A percentile compares a stretch with the other conserved stretches of the same genome.
These are phyloP conservation scores for Circus cinereus DNA, from an alignment of 2,797 vertebrate genomes.

Conservation along the genomic window DNA sequence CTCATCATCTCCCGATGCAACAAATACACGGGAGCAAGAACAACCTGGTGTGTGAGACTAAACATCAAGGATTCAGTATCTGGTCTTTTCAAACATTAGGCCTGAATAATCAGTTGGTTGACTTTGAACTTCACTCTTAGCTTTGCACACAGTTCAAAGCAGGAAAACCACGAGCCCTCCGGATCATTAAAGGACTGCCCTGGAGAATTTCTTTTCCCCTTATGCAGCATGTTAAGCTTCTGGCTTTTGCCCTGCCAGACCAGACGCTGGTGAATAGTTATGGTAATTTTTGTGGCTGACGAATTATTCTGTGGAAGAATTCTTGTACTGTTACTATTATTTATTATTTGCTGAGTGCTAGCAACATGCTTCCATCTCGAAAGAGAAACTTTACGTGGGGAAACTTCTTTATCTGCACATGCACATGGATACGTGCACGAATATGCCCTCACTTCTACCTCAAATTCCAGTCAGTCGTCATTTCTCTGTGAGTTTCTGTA, in stretches of 20 bases:
- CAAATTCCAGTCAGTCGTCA: neutral
- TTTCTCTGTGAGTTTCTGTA: neutral
- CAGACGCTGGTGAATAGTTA: neutral
- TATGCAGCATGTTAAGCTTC: neutral
- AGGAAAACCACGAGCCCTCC: neutral
- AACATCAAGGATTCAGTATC: neutral
- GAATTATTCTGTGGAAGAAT: neutral
- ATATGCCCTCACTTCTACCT: neutral
- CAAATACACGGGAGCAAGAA: neutral
- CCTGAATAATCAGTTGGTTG: neutral
- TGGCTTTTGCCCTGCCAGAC: slow-evolving; percentile 8
- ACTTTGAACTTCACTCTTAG: neutral
- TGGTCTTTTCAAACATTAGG: neutral
- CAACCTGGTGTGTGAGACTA: neutral
- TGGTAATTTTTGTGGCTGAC: slow-evolving; percentile 18
- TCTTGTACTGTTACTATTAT: neutral
- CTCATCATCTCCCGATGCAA: neutral
- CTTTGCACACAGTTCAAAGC: neutral
- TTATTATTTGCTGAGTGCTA: slow-evolving; percentile 17
- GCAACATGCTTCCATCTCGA: neutral
- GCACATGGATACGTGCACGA: neutral
- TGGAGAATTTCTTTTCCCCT: neutral
- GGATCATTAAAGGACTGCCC: neutral
- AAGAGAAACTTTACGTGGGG: neutral
- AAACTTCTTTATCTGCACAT: neutral